Base-by-base conservation (phyloP, 2,113 vertebrate species). In the Cyphomyrus plagiostoma region DNA sequence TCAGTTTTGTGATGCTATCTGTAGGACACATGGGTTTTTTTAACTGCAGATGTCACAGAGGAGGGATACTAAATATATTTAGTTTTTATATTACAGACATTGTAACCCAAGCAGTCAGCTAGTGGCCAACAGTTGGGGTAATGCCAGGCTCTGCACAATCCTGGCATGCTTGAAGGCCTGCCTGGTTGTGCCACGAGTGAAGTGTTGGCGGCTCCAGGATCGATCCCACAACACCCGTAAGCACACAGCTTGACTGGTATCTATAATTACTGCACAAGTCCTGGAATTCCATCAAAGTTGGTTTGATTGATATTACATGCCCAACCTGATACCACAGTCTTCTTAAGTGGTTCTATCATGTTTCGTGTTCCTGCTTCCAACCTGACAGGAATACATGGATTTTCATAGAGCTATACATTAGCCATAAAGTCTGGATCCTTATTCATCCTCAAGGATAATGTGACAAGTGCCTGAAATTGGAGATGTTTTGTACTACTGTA, bases 31-130 rank as follows among this genome's bases (percentile, higher is more conserved):
- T 46, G 42, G 2, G 42, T 46, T 48, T 45, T 84, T 84, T 39
- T 45, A 82, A 83, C n/a, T 70, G 26, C 26, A 30, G 8, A 83
- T 45, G 35, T 46, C 80, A 42, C 15, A 84, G 82, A 84, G 39
- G 39, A 84, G 39, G 82, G 46, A 84, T 45, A 48, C 39, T 84
- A 84, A 84, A 84, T 45, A 84, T 84, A 84, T 84, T 46, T 70
- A 70, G 62, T 30, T 84, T 84, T 48, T 84, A 48, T 84, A 84
- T 45, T 84, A 23, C 42, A 48, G 82, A 45, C 21, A 48, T 84
- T n/a, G 10, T 84, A 84, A 84, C 35, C 15, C 82, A 46, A 45
- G 82, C 15, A 84, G 39, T 84, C 42, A 30, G 62, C 10, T n/a
- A 30, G 62, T 4, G 62, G 62, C 62, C 62, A 13, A 30, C n/a